Percentiles rank a stretch among this genome's conserved stretches.
Evolutionary conservation across 2,797 vertebrate species (phyloP).

Genomic region (Phoeniculus purpureus): DNA sequence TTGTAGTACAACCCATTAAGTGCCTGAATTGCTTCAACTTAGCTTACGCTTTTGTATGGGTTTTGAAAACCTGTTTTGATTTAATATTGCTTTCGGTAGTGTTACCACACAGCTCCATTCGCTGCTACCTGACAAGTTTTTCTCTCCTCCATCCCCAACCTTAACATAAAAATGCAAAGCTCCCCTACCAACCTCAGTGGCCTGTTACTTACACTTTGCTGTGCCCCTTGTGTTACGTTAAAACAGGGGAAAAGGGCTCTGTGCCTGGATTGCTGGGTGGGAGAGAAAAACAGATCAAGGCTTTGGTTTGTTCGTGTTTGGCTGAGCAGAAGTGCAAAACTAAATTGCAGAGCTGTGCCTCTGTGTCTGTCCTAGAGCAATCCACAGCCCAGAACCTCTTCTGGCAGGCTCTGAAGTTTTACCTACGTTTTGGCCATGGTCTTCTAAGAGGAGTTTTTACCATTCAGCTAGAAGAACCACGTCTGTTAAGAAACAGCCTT

Average conservation of each 20-base stretch:
- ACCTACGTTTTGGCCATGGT: not conserved
- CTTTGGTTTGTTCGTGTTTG: not conserved
- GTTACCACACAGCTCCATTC: not conserved
- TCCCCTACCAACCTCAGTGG: not conserved
- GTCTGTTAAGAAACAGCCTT: not conserved
- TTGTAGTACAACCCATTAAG: slow-evolving; percentile 71
- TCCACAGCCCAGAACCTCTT: not conserved
- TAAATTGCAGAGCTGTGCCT: not conserved
- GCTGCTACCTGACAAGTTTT: slow-evolving; percentile 18
- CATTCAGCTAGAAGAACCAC: not conserved
- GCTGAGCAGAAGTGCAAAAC: not conserved
- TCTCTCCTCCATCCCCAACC: not conserved
- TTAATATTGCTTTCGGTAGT: slow-evolving; percentile 24
- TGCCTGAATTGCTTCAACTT: slow-evolving; percentile 62
- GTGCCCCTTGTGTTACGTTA: not conserved
- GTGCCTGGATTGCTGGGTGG: not conserved
- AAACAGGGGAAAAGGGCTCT: not conserved
- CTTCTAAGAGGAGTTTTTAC: not conserved
- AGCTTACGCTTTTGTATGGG: slow-evolving; percentile 18
- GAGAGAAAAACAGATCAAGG: not conserved
- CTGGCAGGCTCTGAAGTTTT: not conserved
- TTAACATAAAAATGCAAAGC: slow-evolving; percentile 8
- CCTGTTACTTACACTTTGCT: not conserved
- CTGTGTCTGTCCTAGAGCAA: not conserved
- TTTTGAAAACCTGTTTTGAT: slow-evolving; percentile 59